Evolutionary conservation across 2,113 vertebrate genomes (phyloP), one percentile per base, ranked within the genome.

Genomic region (Benitochromis conjunctus): DNA sequence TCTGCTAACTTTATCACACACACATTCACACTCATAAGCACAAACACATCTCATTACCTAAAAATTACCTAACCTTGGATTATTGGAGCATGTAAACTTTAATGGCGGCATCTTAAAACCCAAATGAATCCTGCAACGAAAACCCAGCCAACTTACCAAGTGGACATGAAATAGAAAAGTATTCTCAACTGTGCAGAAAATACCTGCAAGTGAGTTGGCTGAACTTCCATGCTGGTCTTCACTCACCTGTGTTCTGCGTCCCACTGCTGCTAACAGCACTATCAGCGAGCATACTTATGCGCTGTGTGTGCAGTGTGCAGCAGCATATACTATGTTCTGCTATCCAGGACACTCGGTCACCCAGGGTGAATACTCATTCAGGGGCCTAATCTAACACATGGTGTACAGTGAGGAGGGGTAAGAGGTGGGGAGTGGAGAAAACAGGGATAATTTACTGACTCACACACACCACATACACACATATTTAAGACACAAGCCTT

Each of bases 161-260:
- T 53, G 66, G 56, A 76, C 56, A 90, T 76, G 48, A 82, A 87
- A 91, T 7, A 38, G 6, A 83, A 58, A 80, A 57, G 51, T 10
- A 66, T 51, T 88, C 79, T 80, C 16, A 58, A 21, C 41, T 88
- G 60, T 48, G 58, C 10, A 56, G 9, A 76, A 62, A 76, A 64
- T 5, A 60, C 3, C 79, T 51, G 41, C 24, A n/a, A 84, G 51
- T 83, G 12, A 11, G 77, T 11, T 48, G 26, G 26, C 3, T 82
- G 77, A 90, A 58, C 41, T 58, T 83, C 58, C 41, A 7, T 16
- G 18, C 21, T 24, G 41, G 24, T 86, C 77, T 5, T 26, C 84
- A 96, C 96, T 97, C 95, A 98, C 97, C 97, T 96, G 93, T 88
- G 41, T 89, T 92, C 81, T 93, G 94, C 2, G 86, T 92, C 80